Evolutionary conservation across 2,113 vertebrate genomes (phyloP), one percentile per base, ranked within the genome.

Genomic region (Tychaedon coryphoeus): DNA sequence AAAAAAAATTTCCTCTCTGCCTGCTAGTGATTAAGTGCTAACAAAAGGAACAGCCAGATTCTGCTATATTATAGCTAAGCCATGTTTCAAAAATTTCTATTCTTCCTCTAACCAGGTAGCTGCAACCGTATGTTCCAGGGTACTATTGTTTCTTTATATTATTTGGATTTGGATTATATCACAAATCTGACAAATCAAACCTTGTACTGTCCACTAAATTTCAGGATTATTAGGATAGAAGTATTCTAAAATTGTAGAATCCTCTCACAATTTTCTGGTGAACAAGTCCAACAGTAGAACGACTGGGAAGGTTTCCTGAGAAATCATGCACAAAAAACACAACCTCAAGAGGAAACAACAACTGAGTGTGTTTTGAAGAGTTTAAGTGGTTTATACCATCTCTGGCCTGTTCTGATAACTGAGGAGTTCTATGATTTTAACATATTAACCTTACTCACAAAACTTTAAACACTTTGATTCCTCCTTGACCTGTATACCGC

Each of bases 121-220:
- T 76, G 16, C 24, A 62, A 26, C 12, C 20, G 2, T 22, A 34
- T n/a, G 10, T 34, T 67, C 38, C 10, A 61, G 12, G 12, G 3
- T 22, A 15, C 4, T 47, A 17, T 8, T 29, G 0, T 40, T 83
- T 45, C 33, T 62, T 38, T n/a, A 77, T 14, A n/a, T 72, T 40
- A 5, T 40, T 40, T 40, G 38, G 38, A 7, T 60, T 64, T 64
- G 16, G 12, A 26, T 77, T 56, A 16, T 26, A 56, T 5, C 5
- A 34, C 33, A 57, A 62, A 47, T 53, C 53, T 47, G 42, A 38
- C 6, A 78, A 54, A 78, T 24, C 16, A 56, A 74, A 51, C 5
- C 3, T 56, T 14, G 3, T 24, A 36, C 2, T 29, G 5, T 43
- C 8, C 8, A n/a, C 11, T 60, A 4, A 0, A 19, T 19, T 78